Conservation (phyloP, 2,888 invertebrate genomes). For the Caenorhabditis drosophilae region DNA sequence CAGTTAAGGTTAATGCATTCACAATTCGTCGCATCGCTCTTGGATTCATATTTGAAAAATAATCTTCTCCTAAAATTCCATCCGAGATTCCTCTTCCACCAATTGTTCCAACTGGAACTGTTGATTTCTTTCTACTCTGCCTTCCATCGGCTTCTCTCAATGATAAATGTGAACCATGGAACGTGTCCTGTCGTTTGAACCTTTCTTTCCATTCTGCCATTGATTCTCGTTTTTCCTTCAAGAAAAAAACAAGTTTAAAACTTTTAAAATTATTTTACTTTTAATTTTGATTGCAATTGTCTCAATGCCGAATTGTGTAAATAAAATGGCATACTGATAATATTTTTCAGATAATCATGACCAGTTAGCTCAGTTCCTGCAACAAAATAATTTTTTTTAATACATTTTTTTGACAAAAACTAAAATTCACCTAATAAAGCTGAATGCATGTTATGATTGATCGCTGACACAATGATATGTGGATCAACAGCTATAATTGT, state of each 20-base stretch:
- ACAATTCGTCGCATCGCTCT: conserved; percentile 80
- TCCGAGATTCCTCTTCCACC: conserved; percentile 26
- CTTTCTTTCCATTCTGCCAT: conserved; percentile 60
- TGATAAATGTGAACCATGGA: conserved; percentile 61
- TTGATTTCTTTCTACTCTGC: conserved; percentile 38
- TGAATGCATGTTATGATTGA: conserved; percentile 64
- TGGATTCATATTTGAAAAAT: conserved; percentile 98
- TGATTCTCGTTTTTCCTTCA: conserved; percentile 54
- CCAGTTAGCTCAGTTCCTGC: conserved; percentile 65
- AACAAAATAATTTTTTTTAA: conserved; percentile 3
- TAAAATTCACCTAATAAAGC: conserved; percentile 28
- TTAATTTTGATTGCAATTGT: conserved; percentile 58
- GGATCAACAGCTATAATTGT: conserved; percentile 93
- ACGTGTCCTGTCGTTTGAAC: conserved; percentile 59
- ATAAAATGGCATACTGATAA: conserved; percentile 96
- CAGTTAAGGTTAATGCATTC: conserved; percentile 65
- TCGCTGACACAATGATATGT: conserved; percentile 91
- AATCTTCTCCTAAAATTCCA: conserved; percentile 83
- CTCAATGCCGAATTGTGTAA: conserved; percentile 93
- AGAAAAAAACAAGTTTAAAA: no score
- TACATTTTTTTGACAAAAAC: not conserved
- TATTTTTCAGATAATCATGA: conserved; percentile 75
- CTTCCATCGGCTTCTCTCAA: conserved; percentile 45
- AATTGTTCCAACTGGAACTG: conserved; percentile 22
- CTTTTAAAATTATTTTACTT: no score